phyloP scores from a whole-genome alignment of 2,113 vertebrate species.

The Apistogramma diplotaenia region DNA sequence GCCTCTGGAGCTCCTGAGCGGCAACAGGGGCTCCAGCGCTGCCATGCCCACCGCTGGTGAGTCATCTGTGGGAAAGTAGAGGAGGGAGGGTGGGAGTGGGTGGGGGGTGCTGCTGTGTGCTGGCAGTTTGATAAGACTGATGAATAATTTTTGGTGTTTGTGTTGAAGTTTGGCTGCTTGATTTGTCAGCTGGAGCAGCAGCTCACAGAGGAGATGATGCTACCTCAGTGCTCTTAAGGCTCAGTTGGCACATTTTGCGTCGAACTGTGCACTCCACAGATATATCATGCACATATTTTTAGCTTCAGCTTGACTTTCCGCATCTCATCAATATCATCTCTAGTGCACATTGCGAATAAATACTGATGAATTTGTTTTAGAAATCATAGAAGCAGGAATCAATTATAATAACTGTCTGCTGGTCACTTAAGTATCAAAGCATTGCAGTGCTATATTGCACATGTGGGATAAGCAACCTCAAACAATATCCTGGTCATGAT shows the following conservation, averaged over 20 bases:
- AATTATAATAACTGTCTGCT: neutral
- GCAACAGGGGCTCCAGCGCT: slow-evolving; percentile 57
- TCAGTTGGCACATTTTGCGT: neutral
- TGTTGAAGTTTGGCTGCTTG: neutral
- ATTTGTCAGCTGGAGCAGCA: neutral
- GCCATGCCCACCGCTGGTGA: slow-evolving; percentile 71
- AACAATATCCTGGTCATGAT: neutral
- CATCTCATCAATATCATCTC: neutral
- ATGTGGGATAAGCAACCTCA: neutral
- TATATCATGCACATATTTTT: neutral
- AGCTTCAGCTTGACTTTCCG: neutral
- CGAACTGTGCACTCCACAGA: neutral
- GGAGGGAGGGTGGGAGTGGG: neutral
- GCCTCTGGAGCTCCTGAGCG: slow-evolving; percentile 71
- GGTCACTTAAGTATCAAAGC: neutral
- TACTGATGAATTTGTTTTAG: neutral
- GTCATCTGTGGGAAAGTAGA: slow-evolving; percentile 59
- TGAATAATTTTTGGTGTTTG: neutral
- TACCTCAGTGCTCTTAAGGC: neutral
- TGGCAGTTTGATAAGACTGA: neutral
- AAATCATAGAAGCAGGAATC: neutral
- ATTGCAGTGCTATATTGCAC: neutral
- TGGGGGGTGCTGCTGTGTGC: neutral
- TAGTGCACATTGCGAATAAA: neutral
- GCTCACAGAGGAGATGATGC: neutral